Base-by-base conservation (phyloP, 2,797 vertebrate species). In the Gadopsis marmoratus region DNA sequence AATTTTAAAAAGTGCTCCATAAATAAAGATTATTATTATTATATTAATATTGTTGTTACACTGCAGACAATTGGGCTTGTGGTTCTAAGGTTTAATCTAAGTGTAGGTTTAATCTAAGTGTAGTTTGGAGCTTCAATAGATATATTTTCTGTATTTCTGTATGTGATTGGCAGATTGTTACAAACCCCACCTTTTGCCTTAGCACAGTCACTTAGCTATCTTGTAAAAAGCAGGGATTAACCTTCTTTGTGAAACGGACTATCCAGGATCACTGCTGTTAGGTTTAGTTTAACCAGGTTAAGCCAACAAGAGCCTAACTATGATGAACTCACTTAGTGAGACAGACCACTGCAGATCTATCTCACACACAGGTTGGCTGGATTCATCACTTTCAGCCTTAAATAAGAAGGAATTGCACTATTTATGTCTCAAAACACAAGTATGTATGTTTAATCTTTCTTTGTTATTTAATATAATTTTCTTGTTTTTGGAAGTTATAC, bases 251-350 rank as follows among this genome's bases (percentile, higher is more conserved):
- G 4, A 16, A 6, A 45, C 53, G 53, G 16, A 33, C 66, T 29
- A 76, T 39, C 14, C 16, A 55, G 67, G 55, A 61, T 81, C 33
- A 55, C 37, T 50, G 50, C 13, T 7, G 2, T 63, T 51, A 31
- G 41, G 12, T 54, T 73, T 16, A 61, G 43, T 43, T 50, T 39
- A 71, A 56, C 31, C 21, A 35, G 29, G 43, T 37, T 7, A 65
- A 31, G 47, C 5, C 35, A 51, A 56, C 37, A 35, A 62, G 29
- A 63, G n/a, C 9, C 31, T n/a, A 10, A 39, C 62, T 41, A 5
- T 51, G 1, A 41, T 19, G 16, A 41, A 31, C 9, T 71, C n/a
- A 29, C 11, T 37, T 4, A 8, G 55, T 37, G 29, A 37, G 55
- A 50, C 10, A 12, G 29, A 43, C 29, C 8, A 5, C 50, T 17